Percentiles rank a stretch among this genome's conserved stretches.
Conservation (phyloP, 2,113 vertebrate genomes). For the Dolichallabes microphthalmus region DNA sequence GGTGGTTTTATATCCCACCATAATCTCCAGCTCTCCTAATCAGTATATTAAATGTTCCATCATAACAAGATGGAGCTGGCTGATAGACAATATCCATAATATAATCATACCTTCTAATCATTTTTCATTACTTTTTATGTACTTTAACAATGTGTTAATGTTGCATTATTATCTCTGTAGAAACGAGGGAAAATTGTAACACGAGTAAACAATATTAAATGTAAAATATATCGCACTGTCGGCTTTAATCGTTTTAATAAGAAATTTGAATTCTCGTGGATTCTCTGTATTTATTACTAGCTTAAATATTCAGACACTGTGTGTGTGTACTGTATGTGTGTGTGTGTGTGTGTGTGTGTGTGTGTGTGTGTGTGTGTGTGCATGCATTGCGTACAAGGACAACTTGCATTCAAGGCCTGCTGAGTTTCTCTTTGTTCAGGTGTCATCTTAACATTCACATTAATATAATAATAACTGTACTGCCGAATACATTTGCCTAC, state of each 20-base stretch:
- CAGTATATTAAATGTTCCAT: conserved; percentile 40
- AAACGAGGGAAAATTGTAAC: conserved; percentile 28
- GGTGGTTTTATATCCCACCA: conserved; percentile 9
- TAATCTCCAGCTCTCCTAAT: conserved; percentile 32
- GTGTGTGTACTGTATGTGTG: neutral
- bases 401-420: conserved; percentile 25
- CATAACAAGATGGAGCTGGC: conserved; percentile 29
- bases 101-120: conserved; percentile 30
- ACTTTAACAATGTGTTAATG: conserved; percentile 19
- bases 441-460: conserved; percentile 75
- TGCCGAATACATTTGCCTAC: conserved; percentile 75
- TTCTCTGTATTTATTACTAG: neutral
- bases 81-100: conserved; percentile 37
- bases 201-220: conserved; percentile 36
- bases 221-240: conserved; percentile 1
- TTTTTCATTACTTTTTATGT: conserved; percentile 41
- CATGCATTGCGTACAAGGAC: conserved; percentile 27
- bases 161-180: conserved; percentile 17
- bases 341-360: conserved; percentile 9
- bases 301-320: neutral
- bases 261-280: neutral
- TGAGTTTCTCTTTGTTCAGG: conserved; percentile 57
- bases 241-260: conserved; percentile 13
- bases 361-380: conserved; percentile 9
- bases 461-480: conserved; percentile 63